Base-by-base conservation (phyloP, 2,888 invertebrate species). In the Eupelmus urozonus region DNA sequence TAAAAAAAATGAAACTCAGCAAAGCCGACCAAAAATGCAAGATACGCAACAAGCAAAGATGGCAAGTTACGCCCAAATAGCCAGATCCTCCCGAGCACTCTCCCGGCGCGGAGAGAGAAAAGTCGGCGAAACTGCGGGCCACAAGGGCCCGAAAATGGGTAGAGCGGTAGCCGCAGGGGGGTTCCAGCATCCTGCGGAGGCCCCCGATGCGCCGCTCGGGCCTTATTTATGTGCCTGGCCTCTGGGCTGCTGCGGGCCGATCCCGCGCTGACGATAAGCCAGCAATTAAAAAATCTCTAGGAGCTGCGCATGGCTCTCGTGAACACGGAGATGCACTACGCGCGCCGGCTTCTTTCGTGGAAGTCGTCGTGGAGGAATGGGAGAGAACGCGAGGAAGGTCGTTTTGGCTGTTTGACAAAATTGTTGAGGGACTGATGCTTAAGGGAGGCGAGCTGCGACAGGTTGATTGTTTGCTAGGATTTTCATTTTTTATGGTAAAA, bases 251-350 rank as follows among this genome's bases (percentile, higher is more conserved):
- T n/a, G n/a, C 29, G 20, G 20, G 34, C 57, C 65, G 80, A 79
- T 81, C 79, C 71, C 59, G 51, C 57, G 67, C 18, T 40, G 51
- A 65, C 76, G 80, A 80, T 80, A 80, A 80, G 63, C 76, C 71
- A 40, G 76, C 76, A 80, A 80, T 80, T 80, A 80, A 80, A 80
- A 78, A 76, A 42, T 78, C 65, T 69, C 78, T 69, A 78, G 72
- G 80, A 71, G 55, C 70, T 57, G 70, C 60, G n/a, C 49, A 2
- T 34, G 34, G 71, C 70, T 66, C 70, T 66, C 55, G 62, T 27
- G 59, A 72, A 72, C 72, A 72, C 53, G 72, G 59, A 29, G 57
- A 60, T 65, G 77, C 72, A 65, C 69, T 70, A 27, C 16, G 42
- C 25, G 29, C 3, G 27, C 27, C 27, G 25, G 29, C 18, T 34